Evolutionary conservation across 2,113 vertebrate species (phyloP).

Genomic region (Herpailurus yagouaroundi): DNA sequence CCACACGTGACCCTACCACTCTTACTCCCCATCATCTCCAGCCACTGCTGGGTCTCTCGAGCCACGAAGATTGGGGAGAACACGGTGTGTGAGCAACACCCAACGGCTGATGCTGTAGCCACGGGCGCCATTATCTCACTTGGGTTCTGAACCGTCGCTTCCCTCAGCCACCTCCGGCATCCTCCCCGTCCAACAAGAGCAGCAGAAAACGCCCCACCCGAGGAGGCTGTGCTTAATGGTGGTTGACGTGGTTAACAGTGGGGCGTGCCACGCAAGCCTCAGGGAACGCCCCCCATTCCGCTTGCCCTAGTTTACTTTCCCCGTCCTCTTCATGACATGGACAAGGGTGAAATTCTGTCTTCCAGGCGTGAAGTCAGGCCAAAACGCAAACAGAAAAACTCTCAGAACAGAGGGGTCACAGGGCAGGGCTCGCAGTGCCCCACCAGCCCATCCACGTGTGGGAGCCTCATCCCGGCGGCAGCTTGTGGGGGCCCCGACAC

Average conservation of each 20-base stretch:
- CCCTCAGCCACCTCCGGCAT: neutral
- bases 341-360: neutral
- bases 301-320: neutral
- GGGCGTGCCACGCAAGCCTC: neutral
- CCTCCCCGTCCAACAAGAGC: neutral
- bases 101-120: neutral
- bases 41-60: neutral
- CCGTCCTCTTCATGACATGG: neutral
- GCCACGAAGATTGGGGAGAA: neutral
- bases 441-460: fast-evolving
- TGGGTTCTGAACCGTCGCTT: neutral
- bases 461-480: no score
- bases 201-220: neutral
- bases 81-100: neutral
- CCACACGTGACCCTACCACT: neutral
- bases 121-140: neutral
- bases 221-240: neutral
- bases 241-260: no score
- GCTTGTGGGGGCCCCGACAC: neutral
- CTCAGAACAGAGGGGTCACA: neutral
- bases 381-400: neutral
- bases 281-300: neutral
- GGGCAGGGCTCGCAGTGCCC: neutral
- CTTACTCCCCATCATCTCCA: neutral
- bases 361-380: neutral